Evolutionary conservation across 30 jellyfish, hydroid and myxozoan genomes (phyloP), one percentile per base, ranked within the genome.

Genomic region (Aurelia aurita): DNA sequence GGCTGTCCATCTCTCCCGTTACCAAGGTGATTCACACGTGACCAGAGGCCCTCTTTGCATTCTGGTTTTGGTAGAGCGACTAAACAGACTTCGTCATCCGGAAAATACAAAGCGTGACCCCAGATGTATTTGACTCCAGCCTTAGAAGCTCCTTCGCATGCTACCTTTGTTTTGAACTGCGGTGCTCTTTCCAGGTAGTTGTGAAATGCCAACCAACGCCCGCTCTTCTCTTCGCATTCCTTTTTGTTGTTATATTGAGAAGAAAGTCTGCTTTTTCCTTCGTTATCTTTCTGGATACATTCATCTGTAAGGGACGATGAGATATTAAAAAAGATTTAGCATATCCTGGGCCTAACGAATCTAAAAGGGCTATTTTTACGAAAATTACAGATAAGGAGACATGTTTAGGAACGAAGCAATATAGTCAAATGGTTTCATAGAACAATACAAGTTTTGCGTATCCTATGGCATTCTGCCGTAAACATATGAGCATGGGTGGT

Each of bases 1-100:
- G 87, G 91, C 57, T 85, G 89, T 5, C 96, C 97, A 61, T 72
- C 93, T 22, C 71, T 87, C 20, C 94, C 97, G 67, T 94, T 94
- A 14, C 99, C 99, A 61, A 83, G 95, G 74, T 94, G 99, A 80
- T 94, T 94, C 49, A 70, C 96, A 72, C 99, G 94, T 25, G 97
- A 72, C 90, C 96, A 88, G 13, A 58, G 68, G 16, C 96, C 95
- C 64, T 67, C 97, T 44, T 62, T 80, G 72, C 99, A 94, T 29
- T 85, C 92, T 1, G 97, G 97, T 14, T 79, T 60, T 13, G 85
- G 79, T 15, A 94, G 95, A 45, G 89, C 89, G 29, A 94, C 97
- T 3, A 94, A 77, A 58, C 99, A 94, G 78, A 88, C 89, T 60
- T 76, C 49, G 15, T 87, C 74, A 59, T 69, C 72, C 0, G 95